Evolutionary conservation across 2,113 vertebrate genomes (phyloP), one percentile per base, ranked within the genome.

Genomic region (Nothoprocta pentlandii): DNA sequence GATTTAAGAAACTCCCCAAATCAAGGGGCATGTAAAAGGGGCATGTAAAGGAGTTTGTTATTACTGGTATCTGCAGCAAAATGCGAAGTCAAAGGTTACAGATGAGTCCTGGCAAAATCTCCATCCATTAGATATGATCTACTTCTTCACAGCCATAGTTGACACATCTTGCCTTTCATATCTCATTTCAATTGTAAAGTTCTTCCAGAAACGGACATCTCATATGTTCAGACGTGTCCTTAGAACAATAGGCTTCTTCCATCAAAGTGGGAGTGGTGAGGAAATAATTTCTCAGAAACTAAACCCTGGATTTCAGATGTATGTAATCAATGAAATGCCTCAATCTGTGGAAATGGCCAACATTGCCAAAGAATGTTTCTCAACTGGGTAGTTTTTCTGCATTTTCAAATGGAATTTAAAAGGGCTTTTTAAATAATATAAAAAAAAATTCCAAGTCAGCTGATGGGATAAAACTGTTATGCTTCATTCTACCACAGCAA

Each of bases 231-330:
- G 88, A 64, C 90, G 68, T 91, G 85, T 44, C 67, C 74, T 42
- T 1, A 89, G 88, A 92, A 90, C 95, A 97, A 96, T 92, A 95
- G 90, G 71, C 71, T 53, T 66, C 39, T 95, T 96, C 83, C 90
- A 94, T 95, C 90, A 86, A 92, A 94, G 90, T 90, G 83, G 47
- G 94, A 94, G 88, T 2, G 1, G 62, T 49, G 58, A 86, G 83
- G 93, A 93, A 94, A 93, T 69, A 76, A 92, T 86, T 96, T 89
- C 93, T 92, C 90, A 90, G 80, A 77, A 88, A 92, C 80, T 94
- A 96, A 94, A 92, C 92, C 86, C 89, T 93, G 90, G 80, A 95
- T 96, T 97, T 97, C 88, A 95, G 77, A 92, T 82, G 86, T 87
- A 94, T 87, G 74, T 87, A 95, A 93, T 92, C 86, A 90, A 85